phyloP scores from a whole-genome alignment of 2,797 vertebrate genomes.

The Pseudochromis fuscus region DNA sequence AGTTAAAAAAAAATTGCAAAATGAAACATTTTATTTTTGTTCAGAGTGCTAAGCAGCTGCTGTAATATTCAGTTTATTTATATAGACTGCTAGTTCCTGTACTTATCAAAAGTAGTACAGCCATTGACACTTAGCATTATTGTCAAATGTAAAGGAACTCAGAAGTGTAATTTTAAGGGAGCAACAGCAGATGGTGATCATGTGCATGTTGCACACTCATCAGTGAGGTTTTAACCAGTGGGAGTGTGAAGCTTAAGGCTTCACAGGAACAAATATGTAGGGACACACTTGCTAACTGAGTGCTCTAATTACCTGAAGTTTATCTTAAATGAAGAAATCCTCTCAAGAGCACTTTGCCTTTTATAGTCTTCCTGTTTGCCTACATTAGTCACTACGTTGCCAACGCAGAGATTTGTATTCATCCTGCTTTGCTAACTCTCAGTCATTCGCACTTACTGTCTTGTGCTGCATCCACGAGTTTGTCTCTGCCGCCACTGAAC shows the following conservation, averaged over 20 bases:
- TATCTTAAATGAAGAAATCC: slow-evolving; percentile 24
- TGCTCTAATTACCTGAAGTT: slow-evolving; percentile 4
- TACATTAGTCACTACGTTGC: slow-evolving; percentile 35
- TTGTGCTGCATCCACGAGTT: neutral
- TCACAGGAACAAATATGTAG: slow-evolving; percentile 6
- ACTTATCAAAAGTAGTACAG: slow-evolving; percentile 3
- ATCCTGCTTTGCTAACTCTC: slow-evolving; percentile 23
- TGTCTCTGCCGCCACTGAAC: slow-evolving; percentile 32
- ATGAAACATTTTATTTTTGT: neutral
- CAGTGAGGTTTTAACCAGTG: neutral
- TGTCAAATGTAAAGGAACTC: neutral
- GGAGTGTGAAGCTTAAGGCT: slow-evolving; percentile 1
- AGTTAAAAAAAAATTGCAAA: neutral
- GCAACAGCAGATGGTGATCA: slow-evolving; percentile 17
- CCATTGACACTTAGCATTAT: neutral
- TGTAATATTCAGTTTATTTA: neutral
- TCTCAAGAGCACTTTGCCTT: slow-evolving; percentile 48
- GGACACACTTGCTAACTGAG: slow-evolving; percentile 6
- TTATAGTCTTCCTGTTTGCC: slow-evolving; percentile 35
- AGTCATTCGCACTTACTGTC: slow-evolving; percentile 8
- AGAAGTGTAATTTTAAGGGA: slow-evolving; percentile 21
- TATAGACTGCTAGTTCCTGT: slow-evolving; percentile 6
- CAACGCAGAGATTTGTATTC: slow-evolving; percentile 27
- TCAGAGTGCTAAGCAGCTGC: neutral
- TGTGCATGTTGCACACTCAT: neutral